Conservation (phyloP, 2,888 invertebrate genomes). For the Chloroclysta siterata region DNA sequence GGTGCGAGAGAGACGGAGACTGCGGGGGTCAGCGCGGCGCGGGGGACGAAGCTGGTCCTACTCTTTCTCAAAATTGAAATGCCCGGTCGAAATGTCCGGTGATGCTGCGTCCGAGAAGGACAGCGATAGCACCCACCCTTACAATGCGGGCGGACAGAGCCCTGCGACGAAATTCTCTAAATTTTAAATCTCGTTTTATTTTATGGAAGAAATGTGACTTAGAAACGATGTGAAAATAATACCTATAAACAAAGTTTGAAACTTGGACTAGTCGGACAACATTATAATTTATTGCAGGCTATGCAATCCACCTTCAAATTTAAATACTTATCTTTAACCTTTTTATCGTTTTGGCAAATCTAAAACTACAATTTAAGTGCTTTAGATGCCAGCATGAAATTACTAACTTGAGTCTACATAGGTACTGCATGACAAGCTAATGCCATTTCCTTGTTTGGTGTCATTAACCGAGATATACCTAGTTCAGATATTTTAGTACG, state of each 20-base stretch:
- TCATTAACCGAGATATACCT: conserved; percentile 59
- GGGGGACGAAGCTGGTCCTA: conserved; percentile 77
- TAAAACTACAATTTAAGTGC: conserved; percentile 44
- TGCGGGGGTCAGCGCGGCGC: conserved; percentile 60
- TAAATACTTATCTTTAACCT: conserved; percentile 44
- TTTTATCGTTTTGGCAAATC: conserved; percentile 47
- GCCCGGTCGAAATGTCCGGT: conserved; percentile 86
- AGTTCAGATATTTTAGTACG: not conserved
- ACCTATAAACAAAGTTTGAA: conserved; percentile 25
- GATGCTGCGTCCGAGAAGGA: conserved; percentile 85
- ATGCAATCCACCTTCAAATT: conserved; percentile 51
- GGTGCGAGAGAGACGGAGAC: conserved; percentile 74
- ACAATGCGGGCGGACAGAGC: conserved; percentile 81
- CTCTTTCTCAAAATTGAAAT: conserved; percentile 86
- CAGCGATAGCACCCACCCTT: conserved; percentile 83
- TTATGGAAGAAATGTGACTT: conserved; percentile 48
- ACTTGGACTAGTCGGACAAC: conserved; percentile 31
- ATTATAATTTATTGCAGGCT: conserved; percentile 36
- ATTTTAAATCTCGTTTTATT: conserved; percentile 76
- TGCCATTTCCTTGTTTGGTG: conserved; percentile 57
- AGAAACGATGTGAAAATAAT: conserved; percentile 34
- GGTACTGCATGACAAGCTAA: conserved; percentile 46
- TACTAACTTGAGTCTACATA: conserved; percentile 41
- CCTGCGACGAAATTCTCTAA: conserved; percentile 79
- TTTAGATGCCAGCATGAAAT: conserved; percentile 34